A percentile compares a stretch with the other conserved stretches of the same genome.
phyloP scores from a whole-genome alignment of 2,113 vertebrate genomes.

The Bos taurus region DNA sequence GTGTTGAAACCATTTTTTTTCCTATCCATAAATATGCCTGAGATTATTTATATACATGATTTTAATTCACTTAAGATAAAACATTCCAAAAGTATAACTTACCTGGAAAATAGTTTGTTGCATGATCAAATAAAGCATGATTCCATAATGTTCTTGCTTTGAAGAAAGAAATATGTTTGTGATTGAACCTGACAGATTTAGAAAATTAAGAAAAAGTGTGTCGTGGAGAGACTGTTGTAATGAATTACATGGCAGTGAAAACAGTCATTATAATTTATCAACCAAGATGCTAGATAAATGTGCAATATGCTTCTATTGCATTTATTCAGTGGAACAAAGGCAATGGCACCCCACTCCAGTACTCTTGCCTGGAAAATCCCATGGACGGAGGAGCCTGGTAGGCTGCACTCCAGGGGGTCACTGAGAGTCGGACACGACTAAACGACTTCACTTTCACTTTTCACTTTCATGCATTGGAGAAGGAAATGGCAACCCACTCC shows the following conservation, averaged over 20 bases:
- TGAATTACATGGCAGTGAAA: background rate
- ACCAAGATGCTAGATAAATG: background rate
- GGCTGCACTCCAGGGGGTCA: no score
- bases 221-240: background rate
- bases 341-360: no score
- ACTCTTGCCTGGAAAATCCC: no score
- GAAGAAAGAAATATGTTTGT: background rate
- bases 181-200: background rate
- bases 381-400: no score
- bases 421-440: no score
- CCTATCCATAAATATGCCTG: background rate
- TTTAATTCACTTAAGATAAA: constrained; percentile 35
- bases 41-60: background rate
- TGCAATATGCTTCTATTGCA: background rate
- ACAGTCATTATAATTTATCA: background rate
- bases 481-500: no score
- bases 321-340: background rate
- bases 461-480: no score
- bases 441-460: no score
- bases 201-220: constrained; percentile 17
- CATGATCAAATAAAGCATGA: background rate
- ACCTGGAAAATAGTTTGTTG: background rate
- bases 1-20: background rate
- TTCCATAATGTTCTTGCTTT: background rate
- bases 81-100: background rate